Evolutionary conservation across 2,888 invertebrate species (phyloP).

Genomic region (Dilophus febrilis): DNA sequence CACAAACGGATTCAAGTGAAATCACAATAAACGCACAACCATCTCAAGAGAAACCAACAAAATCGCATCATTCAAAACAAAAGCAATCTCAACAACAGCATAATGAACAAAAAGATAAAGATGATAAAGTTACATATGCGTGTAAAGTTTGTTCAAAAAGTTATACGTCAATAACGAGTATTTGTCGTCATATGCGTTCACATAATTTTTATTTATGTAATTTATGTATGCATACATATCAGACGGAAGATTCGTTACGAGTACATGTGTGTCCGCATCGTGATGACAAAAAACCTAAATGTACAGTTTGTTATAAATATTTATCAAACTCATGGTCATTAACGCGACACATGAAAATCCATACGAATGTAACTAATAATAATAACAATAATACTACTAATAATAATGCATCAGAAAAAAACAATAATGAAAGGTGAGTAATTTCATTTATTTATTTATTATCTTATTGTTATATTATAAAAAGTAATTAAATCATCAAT

Average conservation of each 20-base stretch:
- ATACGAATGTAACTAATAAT: background rate
- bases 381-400: slow-evolving; percentile 12
- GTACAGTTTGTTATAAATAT: slow-evolving; percentile 11
- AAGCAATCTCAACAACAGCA: background rate
- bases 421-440: no score
- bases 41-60: background rate
- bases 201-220: slow-evolving; percentile 13
- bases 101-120: background rate
- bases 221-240: slow-evolving; percentile 8
- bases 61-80: background rate
- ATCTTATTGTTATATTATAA: no score
- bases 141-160: slow-evolving; percentile 14
- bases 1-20: no score
- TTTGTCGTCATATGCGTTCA: slow-evolving; percentile 14
- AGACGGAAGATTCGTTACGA: background rate
- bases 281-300: slow-evolving; percentile 6
- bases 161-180: slow-evolving; percentile 12
- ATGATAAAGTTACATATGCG: slow-evolving; percentile 6
- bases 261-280: slow-evolving; percentile 2
- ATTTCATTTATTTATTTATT: no score
- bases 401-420: slow-evolving; percentile 8
- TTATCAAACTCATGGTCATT: slow-evolving; percentile 12
- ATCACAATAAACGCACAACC: background rate
- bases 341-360: slow-evolving; percentile 12
- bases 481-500: no score